A percentile compares a stretch with the other conserved stretches of the same genome.
Conservation (phyloP, 2,113 vertebrate genomes). For the Pipa parva region DNA sequence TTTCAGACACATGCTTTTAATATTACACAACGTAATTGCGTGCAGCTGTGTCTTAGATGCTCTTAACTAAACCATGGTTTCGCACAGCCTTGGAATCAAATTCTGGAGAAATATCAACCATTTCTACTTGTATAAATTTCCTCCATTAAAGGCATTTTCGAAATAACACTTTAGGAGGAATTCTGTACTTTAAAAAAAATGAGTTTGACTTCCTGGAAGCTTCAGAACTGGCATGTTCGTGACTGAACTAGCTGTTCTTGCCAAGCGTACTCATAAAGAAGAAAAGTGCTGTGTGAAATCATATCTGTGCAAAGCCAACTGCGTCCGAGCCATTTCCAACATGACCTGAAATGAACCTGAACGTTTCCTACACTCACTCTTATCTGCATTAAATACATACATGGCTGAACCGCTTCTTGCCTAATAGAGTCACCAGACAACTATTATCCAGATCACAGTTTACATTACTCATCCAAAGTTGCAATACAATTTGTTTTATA, state of each 20-base stretch:
- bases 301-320: slow-evolving; percentile 52
- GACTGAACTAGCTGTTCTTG: slow-evolving; percentile 48
- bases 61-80: slow-evolving; percentile 64
- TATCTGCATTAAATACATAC: slow-evolving; percentile 19
- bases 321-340: slow-evolving; percentile 53
- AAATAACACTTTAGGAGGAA: slow-evolving; percentile 22
- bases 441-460: neutral
- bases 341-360: slow-evolving; percentile 59
- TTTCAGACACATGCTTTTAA: slow-evolving; percentile 70
- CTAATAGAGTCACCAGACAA: neutral
- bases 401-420: neutral
- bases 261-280: slow-evolving; percentile 58
- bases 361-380: slow-evolving; percentile 23
- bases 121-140: slow-evolving; percentile 56
- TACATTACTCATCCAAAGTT: neutral
- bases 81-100: slow-evolving; percentile 57
- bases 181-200: slow-evolving; percentile 19
- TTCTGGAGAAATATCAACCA: slow-evolving; percentile 61
- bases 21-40: slow-evolving; percentile 70
- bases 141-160: slow-evolving; percentile 50
- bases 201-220: slow-evolving; percentile 52
- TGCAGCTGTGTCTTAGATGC: slow-evolving; percentile 67
- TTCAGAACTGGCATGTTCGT: slow-evolving; percentile 47
- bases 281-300: slow-evolving; percentile 62
- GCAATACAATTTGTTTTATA: neutral